phyloP scores from a whole-genome alignment of 2,888 invertebrate genomes.

The Acronicta leporina region DNA sequence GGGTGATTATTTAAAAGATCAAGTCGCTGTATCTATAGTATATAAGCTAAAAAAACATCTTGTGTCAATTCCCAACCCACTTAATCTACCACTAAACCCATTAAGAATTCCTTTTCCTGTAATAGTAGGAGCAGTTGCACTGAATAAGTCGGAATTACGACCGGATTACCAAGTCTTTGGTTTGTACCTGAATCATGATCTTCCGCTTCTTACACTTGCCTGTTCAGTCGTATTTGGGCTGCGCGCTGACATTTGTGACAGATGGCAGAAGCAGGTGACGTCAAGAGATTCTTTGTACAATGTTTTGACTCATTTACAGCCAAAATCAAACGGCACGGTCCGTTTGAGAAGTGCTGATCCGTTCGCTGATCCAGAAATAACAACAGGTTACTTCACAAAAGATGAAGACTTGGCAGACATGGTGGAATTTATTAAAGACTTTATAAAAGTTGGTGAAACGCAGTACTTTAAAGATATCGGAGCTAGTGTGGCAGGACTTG shows the following conservation, averaged over 20 bases:
- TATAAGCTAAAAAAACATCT: conserved; percentile 20
- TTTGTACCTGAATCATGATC: conserved; percentile 41
- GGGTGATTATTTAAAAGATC: conserved; percentile 39
- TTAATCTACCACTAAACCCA: conserved; percentile 9
- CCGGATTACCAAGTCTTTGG: conserved; percentile 40
- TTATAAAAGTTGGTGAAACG: conserved; percentile 45
- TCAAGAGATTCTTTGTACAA: conserved; percentile 41
- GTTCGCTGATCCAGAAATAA: conserved; percentile 50
- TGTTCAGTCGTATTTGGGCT: conserved; percentile 34
- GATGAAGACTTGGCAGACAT: conserved; percentile 37
- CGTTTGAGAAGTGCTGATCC: conserved; percentile 55
- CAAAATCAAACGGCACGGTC: conserved; percentile 75
- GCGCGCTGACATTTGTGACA: conserved; percentile 42
- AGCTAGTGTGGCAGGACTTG: conserved; percentile 50
- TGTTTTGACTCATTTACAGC: conserved; percentile 42
- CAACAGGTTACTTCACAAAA: conserved; percentile 27
- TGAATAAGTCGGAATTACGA: conserved; percentile 30
- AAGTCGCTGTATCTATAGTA: conserved; percentile 12
- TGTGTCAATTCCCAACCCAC: conserved; percentile 10
- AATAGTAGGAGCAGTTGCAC: conserved; percentile 38
- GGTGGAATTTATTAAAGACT: conserved; percentile 47
- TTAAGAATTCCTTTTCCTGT: conserved; percentile 40
- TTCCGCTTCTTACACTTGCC: conserved; percentile 33
- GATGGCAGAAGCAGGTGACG: conserved; percentile 27
- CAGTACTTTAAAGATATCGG: conserved; percentile 49